Base-by-base conservation (phyloP, 2,113 vertebrate genomes). In the Cromileptes altivelis region DNA sequence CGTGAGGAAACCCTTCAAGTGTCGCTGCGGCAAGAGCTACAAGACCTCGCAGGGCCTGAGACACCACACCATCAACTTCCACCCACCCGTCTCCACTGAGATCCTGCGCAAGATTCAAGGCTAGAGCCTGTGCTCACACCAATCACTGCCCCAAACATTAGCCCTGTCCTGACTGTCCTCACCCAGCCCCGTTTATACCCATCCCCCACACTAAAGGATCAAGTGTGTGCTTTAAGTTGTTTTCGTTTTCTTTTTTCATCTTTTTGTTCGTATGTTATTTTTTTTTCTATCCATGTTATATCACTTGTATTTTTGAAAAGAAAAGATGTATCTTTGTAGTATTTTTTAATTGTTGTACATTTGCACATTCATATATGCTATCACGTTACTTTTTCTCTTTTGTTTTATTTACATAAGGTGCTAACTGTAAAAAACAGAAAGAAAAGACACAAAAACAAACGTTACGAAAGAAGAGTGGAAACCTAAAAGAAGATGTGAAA, bases 1-100 rank as follows among this genome's bases (percentile, higher is more conserved):
- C 1, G 98, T 99, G 86, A 97, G 98, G 93, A 99, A 99, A 90
- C 97, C 98, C 47, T 99, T 98, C 94, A 99, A 99, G 89, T 99
- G 98, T 90, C 98, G 98, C 91, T 99, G 98, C n/a, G 98, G 98
- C 49, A 99, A 99, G 96, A 99, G 98, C 97, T 99, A 99, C 96
- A 99, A 99, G 97, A 99, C 98, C 91, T 98, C 98, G 91, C 98
- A 99, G 96, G 98, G 98, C 89, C 97, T 99, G 95, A 96, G 98
- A 90, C 98, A 99, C 94, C 98, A 99, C 94, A 99, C 98, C 96
- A 99, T 99, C 96, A 99, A 98, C 89, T 99, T 99, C 95, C 98
- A 99, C 70, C 98, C 98, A 33, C 98, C 98, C 1, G 97, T 99
- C 94, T 98, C 98, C 80, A 97, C 98, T 40, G 98, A 99, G 95